phyloP scores from a whole-genome alignment of 2,113 vertebrate genomes.

The Oreotragus oreotragus region DNA sequence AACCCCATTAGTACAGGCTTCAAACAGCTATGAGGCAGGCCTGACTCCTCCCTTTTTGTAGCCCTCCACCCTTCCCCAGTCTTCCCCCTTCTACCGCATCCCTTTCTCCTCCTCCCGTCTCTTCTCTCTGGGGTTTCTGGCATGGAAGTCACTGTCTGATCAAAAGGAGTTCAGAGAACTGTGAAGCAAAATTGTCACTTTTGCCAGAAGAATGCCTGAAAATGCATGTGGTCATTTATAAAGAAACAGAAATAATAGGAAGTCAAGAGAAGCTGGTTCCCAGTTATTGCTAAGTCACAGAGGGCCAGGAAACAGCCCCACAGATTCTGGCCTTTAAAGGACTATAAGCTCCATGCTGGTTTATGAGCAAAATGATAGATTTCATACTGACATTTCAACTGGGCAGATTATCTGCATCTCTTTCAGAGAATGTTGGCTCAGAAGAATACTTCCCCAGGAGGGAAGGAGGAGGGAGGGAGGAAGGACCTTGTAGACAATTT shows the following conservation, averaged over 20 bases:
- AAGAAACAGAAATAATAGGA: background rate
- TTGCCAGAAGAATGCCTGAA: too few relatives aligned
- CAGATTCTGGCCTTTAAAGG: background rate
- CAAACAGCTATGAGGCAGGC: background rate
- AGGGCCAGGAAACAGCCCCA: background rate
- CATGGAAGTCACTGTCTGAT: background rate
- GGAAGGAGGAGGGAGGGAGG: background rate
- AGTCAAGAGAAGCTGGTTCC: background rate
- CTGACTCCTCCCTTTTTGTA: too few relatives aligned
- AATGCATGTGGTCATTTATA: background rate
- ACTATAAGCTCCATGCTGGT: too few relatives aligned
- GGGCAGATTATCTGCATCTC: background rate
- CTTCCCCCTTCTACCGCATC: fast-evolving
- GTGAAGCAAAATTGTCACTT: background rate
- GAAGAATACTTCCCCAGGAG: background rate
- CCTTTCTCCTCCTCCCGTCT: background rate
- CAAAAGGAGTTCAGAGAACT: background rate
- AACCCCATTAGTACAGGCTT: background rate
- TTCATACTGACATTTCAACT: background rate
- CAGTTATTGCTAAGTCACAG: background rate
- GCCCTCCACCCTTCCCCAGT: fast-evolving
- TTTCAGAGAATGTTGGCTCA: background rate
- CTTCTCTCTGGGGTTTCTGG: background rate
- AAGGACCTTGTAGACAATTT: background rate
- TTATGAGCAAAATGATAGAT: background rate